Base-by-base conservation (phyloP, 2,888 invertebrate genomes). In the Dasypogon diadema region DNA sequence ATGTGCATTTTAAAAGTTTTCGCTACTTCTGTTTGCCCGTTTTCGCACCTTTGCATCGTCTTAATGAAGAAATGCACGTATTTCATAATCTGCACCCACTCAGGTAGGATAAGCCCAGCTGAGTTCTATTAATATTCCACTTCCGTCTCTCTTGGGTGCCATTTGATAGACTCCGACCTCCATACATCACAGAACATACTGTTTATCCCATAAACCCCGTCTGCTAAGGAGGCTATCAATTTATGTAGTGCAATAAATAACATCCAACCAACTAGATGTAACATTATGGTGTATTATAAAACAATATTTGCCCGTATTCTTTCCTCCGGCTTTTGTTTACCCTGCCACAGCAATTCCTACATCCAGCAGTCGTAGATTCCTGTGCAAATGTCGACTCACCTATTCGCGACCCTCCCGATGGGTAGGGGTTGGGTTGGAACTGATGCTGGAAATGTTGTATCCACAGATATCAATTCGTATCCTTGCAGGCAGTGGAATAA, bases 271-370 rank as follows among this genome's bases (percentile, higher is more conserved):
- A 75, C 77, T 77, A 77, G 77, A 77, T 77, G 75, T 77, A 75
- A 77, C 77, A 77, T 77, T 75, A 77, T 75, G 77, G 77, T 60
- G 72, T 77, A 75, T 77, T 77, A 77, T 77, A 77, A 77, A 77
- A 77, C 77, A 77, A 77, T 75, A 77, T 77, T 77, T 77, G 75
- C 72, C 75, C 60, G 63, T 60, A 70, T 72, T 73, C 55, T 72
- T 72, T 46, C 74, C 56, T 74, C 60, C 60, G 60, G 74, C 54
- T 54, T 73, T 73, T 74, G 55, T 76, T 74, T 56, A 26, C 70
- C 30, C 60, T 48, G 26, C 37, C 63, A 63, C 34, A 70, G 46
- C n/a, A 12, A 37, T 34, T 63, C 51, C 10, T 22, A 22, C 34
- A 18, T 70, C 21, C 54, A 18, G 12, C 30, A 16, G 21, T 30